Evolutionary conservation across 2,113 vertebrate species (phyloP).

Genomic region (rabbit (Oryctolagus cuniculus)): DNA sequence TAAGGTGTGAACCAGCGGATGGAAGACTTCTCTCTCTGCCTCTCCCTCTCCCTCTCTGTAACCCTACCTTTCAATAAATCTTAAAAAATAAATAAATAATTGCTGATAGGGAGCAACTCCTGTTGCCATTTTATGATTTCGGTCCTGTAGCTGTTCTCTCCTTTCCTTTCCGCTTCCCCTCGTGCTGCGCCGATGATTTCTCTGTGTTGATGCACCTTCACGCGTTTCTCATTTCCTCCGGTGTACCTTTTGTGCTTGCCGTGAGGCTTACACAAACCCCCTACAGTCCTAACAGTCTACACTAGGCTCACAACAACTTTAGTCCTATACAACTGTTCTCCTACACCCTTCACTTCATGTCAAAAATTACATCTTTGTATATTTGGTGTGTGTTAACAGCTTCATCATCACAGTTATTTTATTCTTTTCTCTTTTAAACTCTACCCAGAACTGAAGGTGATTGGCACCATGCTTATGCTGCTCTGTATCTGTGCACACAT

Average conservation of each 20-base stretch:
- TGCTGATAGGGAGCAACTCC: neutral
- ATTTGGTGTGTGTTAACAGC: neutral
- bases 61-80: no score
- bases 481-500: neutral
- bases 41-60: no score
- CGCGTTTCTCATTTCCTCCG: constrained; percentile 1
- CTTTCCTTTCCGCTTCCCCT: no score
- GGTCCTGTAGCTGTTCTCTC: neutral
- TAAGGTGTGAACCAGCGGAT: no score
- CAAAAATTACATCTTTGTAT: constrained; percentile 31
- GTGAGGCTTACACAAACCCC: neutral
- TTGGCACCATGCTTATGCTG: neutral
- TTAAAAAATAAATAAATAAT: neutral
- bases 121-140: constrained; percentile 14
- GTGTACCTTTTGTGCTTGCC: neutral
- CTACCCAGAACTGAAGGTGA: neutral
- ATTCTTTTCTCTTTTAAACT: constrained; percentile 34
- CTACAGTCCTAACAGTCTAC: neutral
- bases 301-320: neutral
- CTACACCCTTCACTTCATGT: neutral
- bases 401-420: neutral
- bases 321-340: neutral
- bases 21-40: no score
- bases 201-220: neutral
- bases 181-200: neutral